Conservation (phyloP, 2,888 invertebrate species). For the Apoderus coryli region DNA sequence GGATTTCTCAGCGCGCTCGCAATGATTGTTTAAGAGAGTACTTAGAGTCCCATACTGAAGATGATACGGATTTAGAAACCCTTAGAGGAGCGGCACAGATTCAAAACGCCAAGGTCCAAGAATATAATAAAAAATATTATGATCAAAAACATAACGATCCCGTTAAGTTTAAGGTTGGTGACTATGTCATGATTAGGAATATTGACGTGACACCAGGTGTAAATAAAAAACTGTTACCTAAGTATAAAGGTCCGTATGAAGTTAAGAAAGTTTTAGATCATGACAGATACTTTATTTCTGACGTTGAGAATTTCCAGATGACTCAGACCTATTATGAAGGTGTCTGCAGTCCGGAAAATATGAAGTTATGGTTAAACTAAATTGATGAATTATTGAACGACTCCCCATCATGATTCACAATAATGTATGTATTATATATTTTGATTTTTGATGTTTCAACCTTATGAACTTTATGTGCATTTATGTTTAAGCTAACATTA, state of each 20-base stretch:
- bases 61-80: conserved; percentile 4
- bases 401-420: too few relatives aligned
- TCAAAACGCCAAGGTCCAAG: conserved; percentile 6
- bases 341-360: conserved; percentile 11
- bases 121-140: conserved; percentile 10
- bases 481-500: too few relatives aligned
- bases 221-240: conserved; percentile 18
- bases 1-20: conserved; percentile 7
- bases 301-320: too few relatives aligned
- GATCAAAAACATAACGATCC: conserved; percentile 11
- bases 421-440: too few relatives aligned
- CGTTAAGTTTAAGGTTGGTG: conserved; percentile 12
- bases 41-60: conserved; percentile 1
- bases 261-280: conserved; percentile 16
- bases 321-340: conserved; percentile 15
- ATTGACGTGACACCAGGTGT: conserved; percentile 14
- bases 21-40: conserved; percentile 6
- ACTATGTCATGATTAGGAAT: conserved; percentile 17
- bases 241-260: conserved; percentile 18
- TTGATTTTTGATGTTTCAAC: too few relatives aligned
- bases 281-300: conserved; percentile 18
- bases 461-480: too few relatives aligned
- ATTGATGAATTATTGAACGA: too few relatives aligned
- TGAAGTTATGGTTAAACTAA: conserved; percentile 13
- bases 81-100: conserved; percentile 5